phyloP scores from a whole-genome alignment of 2,888 invertebrate genomes.

The Drosophila neonasuta region DNA sequence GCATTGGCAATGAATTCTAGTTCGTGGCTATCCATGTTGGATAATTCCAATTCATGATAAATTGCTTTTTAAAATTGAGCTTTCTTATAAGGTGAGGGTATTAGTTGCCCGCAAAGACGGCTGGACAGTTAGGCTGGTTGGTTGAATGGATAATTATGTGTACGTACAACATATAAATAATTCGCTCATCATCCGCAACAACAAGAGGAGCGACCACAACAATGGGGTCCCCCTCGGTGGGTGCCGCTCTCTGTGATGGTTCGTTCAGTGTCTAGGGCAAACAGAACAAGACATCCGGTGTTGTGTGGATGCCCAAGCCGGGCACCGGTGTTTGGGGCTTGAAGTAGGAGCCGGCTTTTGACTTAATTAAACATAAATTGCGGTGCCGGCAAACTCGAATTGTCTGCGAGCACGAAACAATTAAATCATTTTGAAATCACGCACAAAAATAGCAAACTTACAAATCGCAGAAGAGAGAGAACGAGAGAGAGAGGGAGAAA shows the following conservation, averaged over 20 bases:
- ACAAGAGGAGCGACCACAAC: conserved; percentile 19
- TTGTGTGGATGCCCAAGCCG: conserved; percentile 6
- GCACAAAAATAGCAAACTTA: conserved; percentile 63
- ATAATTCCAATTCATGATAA: not conserved
- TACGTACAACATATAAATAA: conserved; percentile 75
- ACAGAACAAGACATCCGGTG: conserved; percentile 72
- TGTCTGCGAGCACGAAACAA: conserved; percentile 62
- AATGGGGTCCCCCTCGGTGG: conserved; percentile 34
- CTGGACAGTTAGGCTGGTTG: conserved; percentile 33
- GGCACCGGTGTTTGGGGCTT: conserved; percentile 21
- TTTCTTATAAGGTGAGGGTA: conserved; percentile 18
- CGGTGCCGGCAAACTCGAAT: conserved; percentile 59
- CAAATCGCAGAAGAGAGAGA: conserved; percentile 40
- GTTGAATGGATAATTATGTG: conserved; percentile 70
- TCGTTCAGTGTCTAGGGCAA: conserved; percentile 20
- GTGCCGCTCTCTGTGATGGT: conserved; percentile 28
- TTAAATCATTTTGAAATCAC: conserved; percentile 67
- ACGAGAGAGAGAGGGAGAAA: conserved; percentile 6
- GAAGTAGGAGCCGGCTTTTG: conserved; percentile 47
- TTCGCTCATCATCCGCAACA: conserved; percentile 62
- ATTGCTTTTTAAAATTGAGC: not conserved
- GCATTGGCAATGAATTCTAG: no score
- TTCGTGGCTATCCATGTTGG: no score
- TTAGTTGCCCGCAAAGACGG: conserved; percentile 22
- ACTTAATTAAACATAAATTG: conserved; percentile 76